Evolutionary conservation across 1,140 invertebrate genomes (phyloP).

Genomic region (Uloborus diversus): DNA sequence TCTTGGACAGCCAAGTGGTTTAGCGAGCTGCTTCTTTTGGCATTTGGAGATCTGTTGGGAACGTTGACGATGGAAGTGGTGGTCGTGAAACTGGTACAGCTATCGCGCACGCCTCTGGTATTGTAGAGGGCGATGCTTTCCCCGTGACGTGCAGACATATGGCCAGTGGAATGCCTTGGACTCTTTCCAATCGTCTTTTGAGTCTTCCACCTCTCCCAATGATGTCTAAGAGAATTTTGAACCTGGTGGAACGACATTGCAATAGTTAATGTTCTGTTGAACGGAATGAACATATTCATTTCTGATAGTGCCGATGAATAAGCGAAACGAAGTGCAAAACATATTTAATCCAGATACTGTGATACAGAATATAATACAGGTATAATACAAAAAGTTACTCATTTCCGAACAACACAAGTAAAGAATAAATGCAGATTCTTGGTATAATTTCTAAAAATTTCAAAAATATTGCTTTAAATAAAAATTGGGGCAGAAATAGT

Average conservation of each 20-base stretch:
- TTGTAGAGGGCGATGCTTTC: constrained; percentile 42
- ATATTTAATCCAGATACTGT: no score
- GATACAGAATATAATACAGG: no score
- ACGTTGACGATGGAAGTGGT: constrained; percentile 44
- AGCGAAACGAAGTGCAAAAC: no score
- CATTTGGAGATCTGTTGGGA: not conserved
- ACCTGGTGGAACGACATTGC: constrained; percentile 96
- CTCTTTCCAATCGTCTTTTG: constrained; percentile 53
- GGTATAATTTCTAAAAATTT: no score
- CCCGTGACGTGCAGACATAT: constrained; percentile 32
- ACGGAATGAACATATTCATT: no score
- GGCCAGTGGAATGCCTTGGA: constrained; percentile 29
- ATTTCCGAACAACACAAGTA: no score
- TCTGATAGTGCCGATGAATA: no score
- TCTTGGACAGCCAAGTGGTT: constrained; percentile 37
- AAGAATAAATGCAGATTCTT: no score
- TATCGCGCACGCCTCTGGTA: constrained; percentile 25
- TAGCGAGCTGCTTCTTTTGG: constrained; percentile 17
- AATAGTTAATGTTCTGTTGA: no score
- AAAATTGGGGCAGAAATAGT: no score
- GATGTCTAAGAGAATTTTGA: constrained; percentile 81
- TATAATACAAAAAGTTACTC: no score
- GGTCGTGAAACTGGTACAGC: constrained; percentile 57
- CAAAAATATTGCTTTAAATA: no score
- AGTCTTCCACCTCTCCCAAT: constrained; percentile 80